Evolutionary conservation across 2,113 vertebrate genomes (phyloP), one percentile per base, ranked within the genome.

Genomic region (Dendrocopos noguchii): DNA sequence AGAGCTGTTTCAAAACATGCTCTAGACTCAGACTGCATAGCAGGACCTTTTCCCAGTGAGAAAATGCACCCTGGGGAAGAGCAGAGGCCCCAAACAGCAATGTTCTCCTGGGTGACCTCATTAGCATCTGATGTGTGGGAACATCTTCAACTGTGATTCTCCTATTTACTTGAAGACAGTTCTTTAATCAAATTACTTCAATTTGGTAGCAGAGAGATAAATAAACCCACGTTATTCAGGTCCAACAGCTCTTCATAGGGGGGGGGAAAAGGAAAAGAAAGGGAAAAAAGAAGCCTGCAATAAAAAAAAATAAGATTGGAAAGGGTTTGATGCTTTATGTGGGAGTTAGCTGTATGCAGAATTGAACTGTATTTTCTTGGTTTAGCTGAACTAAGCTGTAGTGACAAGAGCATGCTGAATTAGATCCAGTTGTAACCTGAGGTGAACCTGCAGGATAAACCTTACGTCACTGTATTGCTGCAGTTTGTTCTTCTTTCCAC

Each of bases 361-460:
- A 88, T 56, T 92, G 87, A 91, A 95, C 91, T 92, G 72, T 82
- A 80, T 96, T 92, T 94, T 91, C 89, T 89, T 88, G 87, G 88
- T 94, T 91, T 94, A 93, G 94, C 87, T 95, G 95, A 95, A 94
- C 88, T 95, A 95, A 95, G 90, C 94, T 84, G 88, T 93, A 88
- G 95, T 93, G 95, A 96, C 95, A 95, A 91, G 81, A 93, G 95
- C 87, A 90, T 66, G 84, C 89, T 92, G 91, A 95, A 95, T 94
- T 96, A 92, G 92, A 97, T 93, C 84, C 52, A 39, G 92, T 94
- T 93, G 95, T 93, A 96, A 95, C 90, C 95, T n/a, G 65, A 95
- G 91, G 93, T 92, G 92, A 95, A 96, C 96, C 95, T 96, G 88
- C 84, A 93, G 95, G 96, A 88, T 84, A 94, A 97, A 92, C 87